A percentile compares a stretch with the other conserved stretches of the same genome.
Evolutionary conservation across 2,113 vertebrate genomes (phyloP).

Genomic region (Pyxicephalus adspersus): DNA sequence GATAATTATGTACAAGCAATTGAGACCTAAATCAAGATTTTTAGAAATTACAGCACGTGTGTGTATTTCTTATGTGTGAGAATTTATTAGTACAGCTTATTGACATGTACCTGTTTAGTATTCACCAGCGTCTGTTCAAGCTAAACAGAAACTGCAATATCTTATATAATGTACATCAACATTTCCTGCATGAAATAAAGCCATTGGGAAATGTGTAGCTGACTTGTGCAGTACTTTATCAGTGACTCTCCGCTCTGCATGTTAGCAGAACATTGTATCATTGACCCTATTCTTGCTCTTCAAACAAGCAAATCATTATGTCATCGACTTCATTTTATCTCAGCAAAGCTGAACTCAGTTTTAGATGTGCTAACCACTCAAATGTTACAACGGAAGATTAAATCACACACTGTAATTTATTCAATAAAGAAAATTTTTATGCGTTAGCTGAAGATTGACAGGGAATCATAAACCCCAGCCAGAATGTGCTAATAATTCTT

Average conservation of each 20-base stretch:
- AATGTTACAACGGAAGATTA: slow-evolving; percentile 48
- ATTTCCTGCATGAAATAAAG: slow-evolving; percentile 21
- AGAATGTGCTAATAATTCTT: slow-evolving; percentile 39
- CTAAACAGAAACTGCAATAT: slow-evolving; percentile 35
- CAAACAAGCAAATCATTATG: slow-evolving; percentile 52
- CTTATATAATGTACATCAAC: slow-evolving; percentile 28
- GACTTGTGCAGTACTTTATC: slow-evolving; percentile 17
- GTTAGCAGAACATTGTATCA: slow-evolving; percentile 22
- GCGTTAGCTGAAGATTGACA: slow-evolving; percentile 43
- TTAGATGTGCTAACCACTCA: slow-evolving; percentile 43
- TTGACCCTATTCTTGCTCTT: slow-evolving; percentile 46
- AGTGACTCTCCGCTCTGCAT: not conserved
- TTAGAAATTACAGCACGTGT: not conserved
- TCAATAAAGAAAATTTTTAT: slow-evolving; percentile 42
- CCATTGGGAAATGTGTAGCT: slow-evolving; percentile 1
- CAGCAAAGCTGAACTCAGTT: slow-evolving; percentile 26
- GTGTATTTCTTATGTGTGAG: not conserved
- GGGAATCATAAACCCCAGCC: slow-evolving; percentile 44
- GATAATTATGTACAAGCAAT: too few species aligned
- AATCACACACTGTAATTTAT: slow-evolving; percentile 45
- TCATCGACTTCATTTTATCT: slow-evolving; percentile 50
- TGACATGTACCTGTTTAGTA: slow-evolving; percentile 1
- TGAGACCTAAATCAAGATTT: not conserved
- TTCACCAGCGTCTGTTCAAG: slow-evolving; percentile 33
- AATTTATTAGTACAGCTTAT: slow-evolving; percentile 19